Evolutionary conservation across 2,888 invertebrate genomes (phyloP).

Genomic region (Eupeodes latifasciatus): DNA sequence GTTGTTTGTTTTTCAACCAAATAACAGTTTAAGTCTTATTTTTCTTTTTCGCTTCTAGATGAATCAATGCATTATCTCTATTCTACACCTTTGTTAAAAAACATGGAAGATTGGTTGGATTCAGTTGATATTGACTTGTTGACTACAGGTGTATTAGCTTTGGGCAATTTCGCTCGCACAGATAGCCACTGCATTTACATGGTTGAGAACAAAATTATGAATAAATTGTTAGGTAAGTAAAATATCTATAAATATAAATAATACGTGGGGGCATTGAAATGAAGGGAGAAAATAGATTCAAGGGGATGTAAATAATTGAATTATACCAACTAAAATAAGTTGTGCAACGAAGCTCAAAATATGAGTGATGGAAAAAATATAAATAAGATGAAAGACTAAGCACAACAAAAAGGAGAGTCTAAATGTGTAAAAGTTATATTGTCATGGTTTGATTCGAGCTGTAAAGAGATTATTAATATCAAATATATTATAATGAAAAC

Average conservation of each 20-base stretch:
- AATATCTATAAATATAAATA: background rate
- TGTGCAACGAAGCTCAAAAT: no score
- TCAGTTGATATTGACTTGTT: conserved; percentile 90
- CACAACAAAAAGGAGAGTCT: no score
- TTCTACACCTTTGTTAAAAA: conserved; percentile 88
- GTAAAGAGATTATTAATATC: no score
- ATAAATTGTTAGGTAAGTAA: conserved; percentile 87
- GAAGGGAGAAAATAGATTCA: no score
- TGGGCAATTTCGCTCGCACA: conserved; percentile 95
- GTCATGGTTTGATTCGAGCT: no score
- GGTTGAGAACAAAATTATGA: conserved; percentile 91
- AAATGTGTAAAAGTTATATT: no score
- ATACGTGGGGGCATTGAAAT: background rate
- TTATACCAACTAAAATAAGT: no score
- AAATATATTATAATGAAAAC: no score
- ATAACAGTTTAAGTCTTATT: background rate
- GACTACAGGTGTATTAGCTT: conserved; percentile 92
- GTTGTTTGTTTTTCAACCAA: background rate
- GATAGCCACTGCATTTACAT: conserved; percentile 93
- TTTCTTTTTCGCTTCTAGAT: conserved; percentile 85
- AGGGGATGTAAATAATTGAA: no score
- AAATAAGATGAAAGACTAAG: no score
- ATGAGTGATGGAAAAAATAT: no score
- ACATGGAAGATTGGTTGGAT: conserved; percentile 91
- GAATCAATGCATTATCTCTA: conserved; percentile 95